Conservation (phyloP, 2,113 vertebrate genomes). For the Lampris megalopsis region DNA sequence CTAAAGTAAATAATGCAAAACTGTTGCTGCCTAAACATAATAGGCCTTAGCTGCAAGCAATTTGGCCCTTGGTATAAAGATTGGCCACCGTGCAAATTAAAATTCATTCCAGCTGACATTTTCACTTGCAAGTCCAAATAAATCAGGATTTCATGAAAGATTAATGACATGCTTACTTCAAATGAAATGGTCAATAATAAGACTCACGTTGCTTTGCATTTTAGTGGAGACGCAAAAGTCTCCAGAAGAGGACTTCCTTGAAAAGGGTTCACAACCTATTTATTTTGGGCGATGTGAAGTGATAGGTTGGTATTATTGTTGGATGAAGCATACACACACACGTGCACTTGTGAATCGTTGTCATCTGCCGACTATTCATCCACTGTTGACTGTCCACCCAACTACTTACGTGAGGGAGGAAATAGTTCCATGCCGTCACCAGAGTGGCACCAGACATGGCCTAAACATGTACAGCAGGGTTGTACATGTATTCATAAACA, state of each 20-base stretch:
- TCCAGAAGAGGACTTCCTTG: constrained; percentile 26
- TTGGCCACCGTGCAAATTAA: constrained; percentile 9
- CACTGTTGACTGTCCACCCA: constrained; percentile 32
- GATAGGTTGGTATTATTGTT: constrained; percentile 18
- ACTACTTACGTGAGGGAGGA: constrained; percentile 12
- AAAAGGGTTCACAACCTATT: constrained; percentile 26
- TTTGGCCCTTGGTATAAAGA: constrained; percentile 26
- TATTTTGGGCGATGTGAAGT: constrained; percentile 36
- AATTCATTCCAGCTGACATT: constrained; percentile 13
- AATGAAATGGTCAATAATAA: constrained; percentile 27
- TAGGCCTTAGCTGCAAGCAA: background rate
- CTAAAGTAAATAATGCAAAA: background rate
- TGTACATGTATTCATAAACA: too few species aligned
- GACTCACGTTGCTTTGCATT: constrained; percentile 31
- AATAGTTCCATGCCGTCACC: background rate
- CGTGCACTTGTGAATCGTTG: constrained; percentile 36
- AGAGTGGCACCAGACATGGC: background rate
- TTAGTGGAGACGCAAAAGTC: constrained; percentile 31
- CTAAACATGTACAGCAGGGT: background rate
- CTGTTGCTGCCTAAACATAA: background rate
- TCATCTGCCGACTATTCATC: background rate
- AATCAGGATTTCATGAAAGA: constrained; percentile 44
- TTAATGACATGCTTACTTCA: constrained; percentile 35
- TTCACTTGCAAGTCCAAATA: constrained; percentile 24
- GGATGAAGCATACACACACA: constrained; percentile 29